These are phyloP conservation scores for Ficedula albicollis DNA, from an alignment of 2,797 vertebrate genomes.

Conservation along the genomic window DNA sequence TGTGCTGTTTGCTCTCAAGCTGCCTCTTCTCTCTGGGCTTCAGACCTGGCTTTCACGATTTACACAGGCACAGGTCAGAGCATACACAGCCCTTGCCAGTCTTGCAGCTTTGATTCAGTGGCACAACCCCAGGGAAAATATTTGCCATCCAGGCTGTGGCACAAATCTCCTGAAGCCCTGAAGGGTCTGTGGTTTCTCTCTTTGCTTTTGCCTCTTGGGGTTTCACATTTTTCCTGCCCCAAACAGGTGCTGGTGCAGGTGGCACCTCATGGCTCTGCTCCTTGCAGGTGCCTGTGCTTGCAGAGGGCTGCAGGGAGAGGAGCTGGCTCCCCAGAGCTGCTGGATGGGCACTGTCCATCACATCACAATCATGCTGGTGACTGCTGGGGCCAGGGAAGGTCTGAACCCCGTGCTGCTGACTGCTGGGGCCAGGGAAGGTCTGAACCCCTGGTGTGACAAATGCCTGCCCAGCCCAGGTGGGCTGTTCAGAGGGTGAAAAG, in stretches of 20 bases:
- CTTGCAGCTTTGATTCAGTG: neutral
- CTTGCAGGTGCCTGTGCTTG: neutral
- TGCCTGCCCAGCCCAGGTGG: accelerated
- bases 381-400: neutral
- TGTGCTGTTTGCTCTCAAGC: neutral
- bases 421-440: neutral
- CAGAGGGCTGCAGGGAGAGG: neutral
- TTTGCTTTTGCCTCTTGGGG: neutral
- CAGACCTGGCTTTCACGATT: neutral
- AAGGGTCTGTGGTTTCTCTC: neutral
- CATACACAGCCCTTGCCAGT: neutral
- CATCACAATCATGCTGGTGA: no score
- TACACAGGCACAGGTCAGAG: neutral
- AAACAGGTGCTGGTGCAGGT: accelerated
- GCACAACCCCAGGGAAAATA: neutral
- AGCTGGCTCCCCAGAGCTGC: neutral
- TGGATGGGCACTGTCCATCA: neutral
- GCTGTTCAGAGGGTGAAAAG: neutral
- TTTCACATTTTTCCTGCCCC: neutral
- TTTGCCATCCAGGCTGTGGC: neutral
- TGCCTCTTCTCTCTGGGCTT: neutral
- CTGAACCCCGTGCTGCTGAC: no score
- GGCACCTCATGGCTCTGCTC: neutral
- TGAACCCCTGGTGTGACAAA: neutral
- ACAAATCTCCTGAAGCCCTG: neutral